phyloP scores from a whole-genome alignment of 2,888 invertebrate genomes.

The Mamestra brassicae region DNA sequence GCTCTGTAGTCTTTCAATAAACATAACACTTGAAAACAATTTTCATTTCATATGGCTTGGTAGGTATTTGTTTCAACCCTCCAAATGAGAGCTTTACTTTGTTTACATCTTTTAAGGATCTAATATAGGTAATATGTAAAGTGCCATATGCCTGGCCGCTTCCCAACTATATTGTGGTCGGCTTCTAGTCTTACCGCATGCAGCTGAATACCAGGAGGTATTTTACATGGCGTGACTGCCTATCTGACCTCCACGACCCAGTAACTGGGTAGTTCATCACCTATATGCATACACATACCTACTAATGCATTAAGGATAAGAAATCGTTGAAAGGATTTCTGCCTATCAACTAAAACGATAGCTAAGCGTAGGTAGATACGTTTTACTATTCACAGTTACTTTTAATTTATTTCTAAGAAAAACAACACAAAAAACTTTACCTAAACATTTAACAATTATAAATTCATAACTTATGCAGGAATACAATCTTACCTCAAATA shows the following conservation, averaged over 20 bases:
- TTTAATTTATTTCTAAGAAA: not conserved
- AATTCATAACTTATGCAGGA: slow-evolving; percentile 5
- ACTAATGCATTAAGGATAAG: not conserved
- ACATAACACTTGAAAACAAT: not conserved
- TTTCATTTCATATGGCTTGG: not conserved
- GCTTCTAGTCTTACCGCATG: not conserved
- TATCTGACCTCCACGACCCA: not conserved
- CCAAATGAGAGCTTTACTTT: slow-evolving; percentile 1
- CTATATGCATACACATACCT: not conserved
- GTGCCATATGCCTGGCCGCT: not conserved
- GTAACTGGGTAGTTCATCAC: not conserved
- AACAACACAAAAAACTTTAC: slow-evolving; percentile 7
- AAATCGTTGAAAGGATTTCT: slow-evolving; percentile 1
- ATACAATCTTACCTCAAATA: slow-evolving; percentile 9
- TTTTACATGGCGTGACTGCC: not conserved
- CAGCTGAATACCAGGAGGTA: not conserved
- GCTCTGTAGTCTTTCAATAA: slow-evolving; percentile 15
- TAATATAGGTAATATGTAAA: too few species aligned
- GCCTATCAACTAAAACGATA: slow-evolving; percentile 5
- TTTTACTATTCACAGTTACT: slow-evolving; percentile 10
- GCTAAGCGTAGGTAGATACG: not conserved
- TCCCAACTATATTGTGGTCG: not conserved
- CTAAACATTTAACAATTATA: slow-evolving; percentile 6
- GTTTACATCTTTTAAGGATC: not conserved
- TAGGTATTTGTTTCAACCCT: slow-evolving; percentile 4